Evolutionary conservation across 2,888 invertebrate species (phyloP), one percentile per base, ranked within the genome.

Genomic region (Elmis aenea): DNA sequence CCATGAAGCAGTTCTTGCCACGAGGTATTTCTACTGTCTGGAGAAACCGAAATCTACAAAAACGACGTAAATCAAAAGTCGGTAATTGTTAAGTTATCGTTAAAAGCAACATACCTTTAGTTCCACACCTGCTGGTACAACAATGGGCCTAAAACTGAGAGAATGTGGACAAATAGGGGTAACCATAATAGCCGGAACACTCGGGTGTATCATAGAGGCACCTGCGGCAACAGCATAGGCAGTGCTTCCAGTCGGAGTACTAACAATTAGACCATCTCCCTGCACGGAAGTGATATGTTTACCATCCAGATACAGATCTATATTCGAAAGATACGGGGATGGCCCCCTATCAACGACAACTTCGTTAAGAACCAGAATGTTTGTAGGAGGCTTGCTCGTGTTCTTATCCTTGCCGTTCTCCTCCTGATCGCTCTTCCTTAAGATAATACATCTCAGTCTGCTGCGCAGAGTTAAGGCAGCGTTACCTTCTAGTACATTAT

Each of bases 101-200:
- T n/a, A n/a, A n/a, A n/a, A n/a, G n/a, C n/a, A 15, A 46, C 50
- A 52, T 67, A 90, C 91, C 81, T 90, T 92, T 13, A 93, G 76
- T 67, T 96, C 94, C 0, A 95, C 94, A 1, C 95, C 95, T 3
- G 95, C 95, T 0, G 96, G 96, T 22, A 96, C 93, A 12, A 96
- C 94, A 53, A 96, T 95, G 21, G 96, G 96, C 57, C 96, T 74
- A 74, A 96, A 96, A 59, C 94, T 94, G 38, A 96, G 74, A 18
- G 95, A 95, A 73, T 96, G 96, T 3, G 96, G 95, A 62, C 96
- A 96, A 62, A 96, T 95, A 13, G 96, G 96, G 2, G 94, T 94
- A 33, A 96, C 90, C 87, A 96, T 89, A 55, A 96, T 92, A 14
- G 95, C 94, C 5, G 95, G 95, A 32, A 96, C 95, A 16, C 90